Base-by-base conservation (phyloP, 2,797 vertebrate genomes). In the Spinus pinus region DNA sequence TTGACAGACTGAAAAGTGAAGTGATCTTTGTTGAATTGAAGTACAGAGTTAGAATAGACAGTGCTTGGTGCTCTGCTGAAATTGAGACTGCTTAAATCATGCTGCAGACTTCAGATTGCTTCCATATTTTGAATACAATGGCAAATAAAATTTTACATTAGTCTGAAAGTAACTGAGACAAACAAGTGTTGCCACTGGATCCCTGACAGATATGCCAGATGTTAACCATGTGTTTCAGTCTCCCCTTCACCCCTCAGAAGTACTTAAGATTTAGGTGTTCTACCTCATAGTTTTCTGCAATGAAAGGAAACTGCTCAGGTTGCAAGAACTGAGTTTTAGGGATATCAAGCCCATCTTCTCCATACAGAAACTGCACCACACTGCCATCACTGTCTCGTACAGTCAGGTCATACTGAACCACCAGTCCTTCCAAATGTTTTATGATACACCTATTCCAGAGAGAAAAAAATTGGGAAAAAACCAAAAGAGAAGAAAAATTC, bases 301-400 rank as follows among this genome's bases (percentile, higher is more conserved):
- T 98, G 96, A 99, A 99, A 47, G 98, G 98, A 82, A 99, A 99
- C 97, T 99, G 99, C 80, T 97, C 96, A 0, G 98, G 97, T 86
- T 99, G 98, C 22, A 99, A 97, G 90, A 99, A 99, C 88, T 98
- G 99, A 9, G 99, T 99, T 97, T 99, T 99, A 54, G 99, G 99
- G 84, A 99, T 98, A 88, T 99, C 99, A 70, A 99, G 97, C 3
- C 99, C 99, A 1, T 99, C 99, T 95, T 99, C 99, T 18, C 99
- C 99, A 1, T 99, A 99, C 3, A 99, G 98, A 96, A 99, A 99
- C 98, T 99, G 99, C 42, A 99, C 98, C 92, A 99, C 98, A 0
- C 99, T 99, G 81, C 99, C 99, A 6, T 99, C 99, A 0, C 99
- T 99, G 95, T 99, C 99, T 7, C 99, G 98, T 57, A 99, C 99